Evolutionary conservation across 1,140 invertebrate species (phyloP).

Genomic region (Drosophila novamexicana): DNA sequence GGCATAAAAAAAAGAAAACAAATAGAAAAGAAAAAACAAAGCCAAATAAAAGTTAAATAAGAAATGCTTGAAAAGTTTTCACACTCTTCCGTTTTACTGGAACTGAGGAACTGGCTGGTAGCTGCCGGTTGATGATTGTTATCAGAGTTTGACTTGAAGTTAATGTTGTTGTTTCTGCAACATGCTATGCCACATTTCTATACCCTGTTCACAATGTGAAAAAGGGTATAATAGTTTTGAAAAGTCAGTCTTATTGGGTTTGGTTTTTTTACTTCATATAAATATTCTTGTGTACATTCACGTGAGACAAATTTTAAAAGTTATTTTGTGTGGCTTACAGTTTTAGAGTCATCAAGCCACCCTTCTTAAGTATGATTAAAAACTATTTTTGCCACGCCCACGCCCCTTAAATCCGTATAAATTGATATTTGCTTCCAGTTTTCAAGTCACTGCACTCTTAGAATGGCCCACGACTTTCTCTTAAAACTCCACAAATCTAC

Average conservation of each 20-base stretch:
- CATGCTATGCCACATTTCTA: background rate
- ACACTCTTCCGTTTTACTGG: slow-evolving; percentile 37
- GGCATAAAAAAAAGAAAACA: slow-evolving; percentile 47
- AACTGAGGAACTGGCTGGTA: slow-evolving; percentile 5
- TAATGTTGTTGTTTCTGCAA: slow-evolving; percentile 12
- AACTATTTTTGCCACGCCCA: too few relatives aligned
- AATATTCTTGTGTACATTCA: background rate
- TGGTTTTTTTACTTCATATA: background rate
- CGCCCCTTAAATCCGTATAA: too few relatives aligned
- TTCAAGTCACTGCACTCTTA: too few relatives aligned
- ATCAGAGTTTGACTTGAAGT: slow-evolving; percentile 4
- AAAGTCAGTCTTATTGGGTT: too few relatives aligned
- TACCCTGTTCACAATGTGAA: background rate
- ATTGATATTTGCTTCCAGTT: too few relatives aligned
- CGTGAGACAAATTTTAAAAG: too few relatives aligned
- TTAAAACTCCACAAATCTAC: too few relatives aligned
- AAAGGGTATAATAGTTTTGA: background rate
- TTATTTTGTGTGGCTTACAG: too few relatives aligned
- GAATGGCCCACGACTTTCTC: too few relatives aligned
- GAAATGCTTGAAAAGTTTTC: slow-evolving; percentile 65
- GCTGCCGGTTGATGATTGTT: slow-evolving; percentile 24
- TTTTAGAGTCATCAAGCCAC: too few relatives aligned
- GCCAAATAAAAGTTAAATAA: slow-evolving; percentile 75
- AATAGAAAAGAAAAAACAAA: slow-evolving; percentile 5
- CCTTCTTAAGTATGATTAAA: too few relatives aligned